Evolutionary conservation across 2,888 invertebrate genomes (phyloP), one percentile per base, ranked within the genome.

Genomic region (Hypercompe scribonia): DNA sequence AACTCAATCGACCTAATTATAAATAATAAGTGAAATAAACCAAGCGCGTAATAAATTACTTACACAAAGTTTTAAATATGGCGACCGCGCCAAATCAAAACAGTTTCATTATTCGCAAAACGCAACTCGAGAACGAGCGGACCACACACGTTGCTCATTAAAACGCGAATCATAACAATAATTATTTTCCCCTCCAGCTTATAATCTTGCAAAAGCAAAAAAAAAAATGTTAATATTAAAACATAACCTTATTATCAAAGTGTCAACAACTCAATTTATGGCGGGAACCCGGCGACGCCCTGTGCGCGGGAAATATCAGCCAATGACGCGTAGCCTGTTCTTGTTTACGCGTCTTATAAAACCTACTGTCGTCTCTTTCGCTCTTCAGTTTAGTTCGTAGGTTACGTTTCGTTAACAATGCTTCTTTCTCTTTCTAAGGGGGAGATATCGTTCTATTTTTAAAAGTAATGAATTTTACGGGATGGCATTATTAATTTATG

Each of bases 251-350:
- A 93, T 94, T 95, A 95, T 94, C 93, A 94, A 94, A 92, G 95
- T 95, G 95, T 95, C 96, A 95, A 96, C 96, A 96, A 94, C 96
- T 96, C 95, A 95, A 96, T 96, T 96, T 96, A 96, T 96, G 93
- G 95, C 94, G 94, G 92, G 92, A 94, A 94, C 88, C 84, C 78
- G 92, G 93, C 84, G 87, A 93, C 95, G 95, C 95, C 95, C 93
- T 92, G 90, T 89, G 84, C 90, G 89, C 89, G 88, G 88, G 87
- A 87, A 88, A 82, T 81, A 81, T 86, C 89, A 79, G 80, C 96
- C 96, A 96, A 96, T 95, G 87, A 88, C 84, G 84, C 76, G 79
- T 84, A 81, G 77, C 81, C 86, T 79, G 82, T 84, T 84, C 87
- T 82, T 81, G 77, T 86, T 73, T 50, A 39, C 36, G 73, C 68